Conservation (phyloP, 2,113 vertebrate species). For the Xiphophorus couchianus region DNA sequence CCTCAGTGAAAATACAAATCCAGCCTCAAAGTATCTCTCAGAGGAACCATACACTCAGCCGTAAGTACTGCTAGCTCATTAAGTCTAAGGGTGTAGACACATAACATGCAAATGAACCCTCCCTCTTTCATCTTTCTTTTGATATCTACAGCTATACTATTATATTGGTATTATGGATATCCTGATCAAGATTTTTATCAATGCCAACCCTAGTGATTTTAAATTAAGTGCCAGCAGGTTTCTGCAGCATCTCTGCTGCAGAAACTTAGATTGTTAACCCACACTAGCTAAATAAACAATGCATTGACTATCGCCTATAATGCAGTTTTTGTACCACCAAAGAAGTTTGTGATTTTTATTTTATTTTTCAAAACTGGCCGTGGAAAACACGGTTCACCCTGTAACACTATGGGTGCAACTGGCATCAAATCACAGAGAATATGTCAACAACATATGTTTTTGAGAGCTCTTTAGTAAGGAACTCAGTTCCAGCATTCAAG, state of each 20-base stretch:
- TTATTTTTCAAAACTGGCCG: not conserved
- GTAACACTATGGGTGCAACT: not conserved
- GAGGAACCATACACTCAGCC: conserved; percentile 90
- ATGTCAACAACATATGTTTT: not conserved
- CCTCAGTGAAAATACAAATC: conserved; percentile 74
- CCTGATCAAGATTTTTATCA: not conserved
- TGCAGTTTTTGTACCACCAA: not conserved
- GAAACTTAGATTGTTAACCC: not conserved
- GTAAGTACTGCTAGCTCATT: conserved; percentile 78
- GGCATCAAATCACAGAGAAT: too few relatives aligned
- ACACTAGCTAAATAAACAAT: not conserved
- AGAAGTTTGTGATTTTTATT: not conserved
- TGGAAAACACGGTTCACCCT: not conserved
- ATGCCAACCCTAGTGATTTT: too few relatives aligned
- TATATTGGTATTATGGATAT: not conserved
- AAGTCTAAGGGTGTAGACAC: conserved; percentile 1
- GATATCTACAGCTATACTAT: not conserved
- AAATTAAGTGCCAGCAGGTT: not conserved
- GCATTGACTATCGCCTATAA: not conserved
- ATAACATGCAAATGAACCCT: not conserved
- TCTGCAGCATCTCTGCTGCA: not conserved
- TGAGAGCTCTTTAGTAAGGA: not conserved
- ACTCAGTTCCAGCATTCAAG: not conserved
- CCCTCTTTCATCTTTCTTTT: not conserved
- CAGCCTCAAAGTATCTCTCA: conserved; percentile 77